A percentile compares a stretch with the other conserved stretches of the same genome.
phyloP scores from a whole-genome alignment of 2,888 invertebrate species.

The Aporophyla lueneburgensis region DNA sequence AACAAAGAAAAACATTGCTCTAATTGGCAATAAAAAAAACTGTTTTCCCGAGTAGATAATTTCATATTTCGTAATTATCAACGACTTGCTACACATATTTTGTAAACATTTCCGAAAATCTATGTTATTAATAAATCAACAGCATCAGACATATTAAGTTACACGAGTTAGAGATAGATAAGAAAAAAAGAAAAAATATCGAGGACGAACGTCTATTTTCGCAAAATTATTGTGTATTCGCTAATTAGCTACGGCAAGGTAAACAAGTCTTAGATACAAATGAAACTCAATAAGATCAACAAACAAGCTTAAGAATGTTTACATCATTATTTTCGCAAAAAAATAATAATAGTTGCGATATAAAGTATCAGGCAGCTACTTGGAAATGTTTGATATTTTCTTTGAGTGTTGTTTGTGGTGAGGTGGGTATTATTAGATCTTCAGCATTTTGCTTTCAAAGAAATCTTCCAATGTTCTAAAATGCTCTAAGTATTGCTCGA shows the following conservation, averaged over 20 bases:
- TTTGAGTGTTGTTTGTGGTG: conserved; percentile 13
- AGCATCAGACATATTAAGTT: neutral
- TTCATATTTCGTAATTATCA: neutral
- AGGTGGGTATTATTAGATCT: conserved; percentile 20
- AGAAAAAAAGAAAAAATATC: conserved; percentile 11
- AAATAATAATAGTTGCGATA: conserved; percentile 40
- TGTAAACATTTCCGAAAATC: neutral
- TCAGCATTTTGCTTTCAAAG: conserved; percentile 2
- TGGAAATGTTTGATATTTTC: conserved; percentile 19
- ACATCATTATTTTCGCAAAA: conserved; percentile 38
- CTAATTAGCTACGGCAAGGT: conserved; percentile 52
- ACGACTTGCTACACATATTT: neutral
- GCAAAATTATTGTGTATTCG: conserved; percentile 25
- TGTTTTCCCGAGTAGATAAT: neutral
- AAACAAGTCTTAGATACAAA: conserved; percentile 46
- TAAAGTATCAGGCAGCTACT: conserved; percentile 18
- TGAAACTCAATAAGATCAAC: conserved; percentile 44
- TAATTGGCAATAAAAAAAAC: neutral
- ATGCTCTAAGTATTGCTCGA: conserved; percentile 7
- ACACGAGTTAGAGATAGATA: conserved; percentile 20
- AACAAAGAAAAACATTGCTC: neutral
- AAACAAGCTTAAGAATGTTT: conserved; percentile 47
- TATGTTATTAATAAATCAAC: conserved; percentile 4
- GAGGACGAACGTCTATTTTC: conserved; percentile 19
- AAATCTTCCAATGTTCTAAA: conserved; percentile 4